Evolutionary conservation across 2,113 vertebrate species (phyloP).

Genomic region (Aepyceros melampus): DNA sequence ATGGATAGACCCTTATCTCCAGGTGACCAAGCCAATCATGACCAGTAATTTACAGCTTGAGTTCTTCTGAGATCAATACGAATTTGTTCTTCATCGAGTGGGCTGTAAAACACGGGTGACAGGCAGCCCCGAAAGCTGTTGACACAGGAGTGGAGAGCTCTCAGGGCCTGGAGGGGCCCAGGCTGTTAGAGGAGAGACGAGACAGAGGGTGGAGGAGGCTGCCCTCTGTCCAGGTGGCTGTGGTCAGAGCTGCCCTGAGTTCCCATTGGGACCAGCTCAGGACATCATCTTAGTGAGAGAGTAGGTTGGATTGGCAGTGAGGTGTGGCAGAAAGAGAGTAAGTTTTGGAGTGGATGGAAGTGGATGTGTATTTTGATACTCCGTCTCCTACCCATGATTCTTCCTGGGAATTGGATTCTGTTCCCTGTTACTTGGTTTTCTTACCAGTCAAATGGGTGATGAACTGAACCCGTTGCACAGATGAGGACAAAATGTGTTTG

Average conservation of each 20-base stretch:
- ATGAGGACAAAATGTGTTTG: background rate
- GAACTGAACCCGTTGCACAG: fast-evolving
- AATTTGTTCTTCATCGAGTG: slow-evolving; percentile 75
- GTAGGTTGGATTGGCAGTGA: background rate
- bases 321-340: background rate
- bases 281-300: background rate
- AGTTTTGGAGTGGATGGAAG: background rate
- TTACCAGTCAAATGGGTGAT: background rate
- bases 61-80: slow-evolving; percentile 80
- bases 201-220: background rate
- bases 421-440: background rate
- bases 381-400: background rate
- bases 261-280: fast-evolving
- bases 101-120: slow-evolving; percentile 74
- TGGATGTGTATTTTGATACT: background rate
- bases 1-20: slow-evolving; percentile 76
- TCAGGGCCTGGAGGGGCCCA: slow-evolving; percentile 10
- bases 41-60: slow-evolving; percentile 81
- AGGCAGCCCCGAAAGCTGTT: slow-evolving; percentile 27
- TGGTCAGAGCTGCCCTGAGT: background rate
- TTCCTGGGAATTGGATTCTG: background rate
- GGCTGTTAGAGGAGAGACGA: background rate
- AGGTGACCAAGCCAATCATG: slow-evolving; percentile 73
- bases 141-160: slow-evolving; percentile 10
- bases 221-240: background rate